A percentile compares a stretch with the other conserved stretches of the same genome.
phyloP scores from a whole-genome alignment of 2,113 vertebrate species.

The Archilochus colubris region DNA sequence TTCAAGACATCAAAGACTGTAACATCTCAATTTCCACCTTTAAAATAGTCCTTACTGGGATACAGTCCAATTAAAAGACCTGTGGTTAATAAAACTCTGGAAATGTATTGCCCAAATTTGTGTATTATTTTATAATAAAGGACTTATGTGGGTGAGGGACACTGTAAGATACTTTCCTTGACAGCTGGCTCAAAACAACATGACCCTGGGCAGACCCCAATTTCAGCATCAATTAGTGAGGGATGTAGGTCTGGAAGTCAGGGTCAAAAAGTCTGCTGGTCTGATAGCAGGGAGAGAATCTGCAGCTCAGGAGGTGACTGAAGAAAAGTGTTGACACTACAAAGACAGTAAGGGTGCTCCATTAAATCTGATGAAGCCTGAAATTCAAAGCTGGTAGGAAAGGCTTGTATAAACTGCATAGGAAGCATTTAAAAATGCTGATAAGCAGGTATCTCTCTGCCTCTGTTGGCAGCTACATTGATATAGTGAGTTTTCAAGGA shows the following conservation, averaged over 20 bases:
- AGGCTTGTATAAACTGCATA: background rate
- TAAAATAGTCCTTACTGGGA: background rate
- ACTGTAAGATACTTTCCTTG: background rate
- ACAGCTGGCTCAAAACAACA: background rate
- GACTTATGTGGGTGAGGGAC: background rate
- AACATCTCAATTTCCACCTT: background rate
- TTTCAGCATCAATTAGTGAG: background rate
- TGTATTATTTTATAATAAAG: background rate
- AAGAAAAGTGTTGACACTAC: background rate
- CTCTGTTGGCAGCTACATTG: background rate
- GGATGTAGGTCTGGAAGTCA: background rate
- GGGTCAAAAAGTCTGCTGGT: background rate
- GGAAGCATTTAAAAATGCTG: slow-evolving; percentile 10
- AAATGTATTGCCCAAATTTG: background rate
- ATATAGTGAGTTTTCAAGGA: background rate
- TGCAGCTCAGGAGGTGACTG: background rate
- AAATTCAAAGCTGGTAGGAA: slow-evolving; percentile 12
- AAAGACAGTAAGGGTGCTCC: background rate
- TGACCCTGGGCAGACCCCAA: background rate
- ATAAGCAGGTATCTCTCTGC: background rate
- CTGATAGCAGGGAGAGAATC: background rate
- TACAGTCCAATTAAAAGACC: background rate
- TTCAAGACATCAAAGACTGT: background rate
- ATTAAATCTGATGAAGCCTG: slow-evolving; percentile 30
- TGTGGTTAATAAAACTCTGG: background rate